Evolutionary conservation across 1,140 invertebrate genomes (phyloP).

Genomic region (Radopholus similis): DNA sequence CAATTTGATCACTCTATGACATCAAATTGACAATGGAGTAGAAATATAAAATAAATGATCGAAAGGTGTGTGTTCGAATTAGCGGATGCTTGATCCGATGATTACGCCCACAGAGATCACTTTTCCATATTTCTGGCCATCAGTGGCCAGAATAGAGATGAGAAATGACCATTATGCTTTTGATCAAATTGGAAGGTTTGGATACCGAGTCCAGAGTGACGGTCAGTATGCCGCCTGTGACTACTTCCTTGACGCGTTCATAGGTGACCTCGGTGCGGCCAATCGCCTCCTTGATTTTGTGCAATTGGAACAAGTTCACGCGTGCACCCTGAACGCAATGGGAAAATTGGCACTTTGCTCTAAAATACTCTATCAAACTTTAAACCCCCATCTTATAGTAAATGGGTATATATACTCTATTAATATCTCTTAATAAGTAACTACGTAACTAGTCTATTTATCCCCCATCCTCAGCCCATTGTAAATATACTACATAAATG

Average conservation of each 20-base stretch:
- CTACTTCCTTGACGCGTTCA: conserved; percentile 20
- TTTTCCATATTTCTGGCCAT: background rate
- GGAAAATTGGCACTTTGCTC: too few species aligned
- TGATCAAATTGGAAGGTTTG: background rate
- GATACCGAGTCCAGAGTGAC: conserved; percentile 14
- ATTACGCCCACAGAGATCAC: too few species aligned
- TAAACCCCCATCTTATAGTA: conserved; percentile 10
- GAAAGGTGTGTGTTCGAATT: too few species aligned
- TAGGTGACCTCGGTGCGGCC: conserved; percentile 29
- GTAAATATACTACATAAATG: too few species aligned
- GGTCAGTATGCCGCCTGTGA: background rate
- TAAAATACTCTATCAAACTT: background rate
- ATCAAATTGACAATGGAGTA: too few species aligned
- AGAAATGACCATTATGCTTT: background rate
- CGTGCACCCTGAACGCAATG: conserved; percentile 28
- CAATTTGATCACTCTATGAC: too few species aligned
- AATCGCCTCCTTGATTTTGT: conserved; percentile 31
- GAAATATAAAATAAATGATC: too few species aligned
- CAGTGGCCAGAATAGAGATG: background rate
- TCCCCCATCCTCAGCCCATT: too few species aligned
- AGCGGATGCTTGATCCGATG: too few species aligned
- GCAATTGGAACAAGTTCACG: conserved; percentile 29
- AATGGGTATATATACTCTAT: too few species aligned
- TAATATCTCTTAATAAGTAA: too few species aligned
- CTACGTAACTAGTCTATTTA: too few species aligned